Evolutionary conservation across 1,140 invertebrate genomes (phyloP).

Genomic region (Drosophila truncata): DNA sequence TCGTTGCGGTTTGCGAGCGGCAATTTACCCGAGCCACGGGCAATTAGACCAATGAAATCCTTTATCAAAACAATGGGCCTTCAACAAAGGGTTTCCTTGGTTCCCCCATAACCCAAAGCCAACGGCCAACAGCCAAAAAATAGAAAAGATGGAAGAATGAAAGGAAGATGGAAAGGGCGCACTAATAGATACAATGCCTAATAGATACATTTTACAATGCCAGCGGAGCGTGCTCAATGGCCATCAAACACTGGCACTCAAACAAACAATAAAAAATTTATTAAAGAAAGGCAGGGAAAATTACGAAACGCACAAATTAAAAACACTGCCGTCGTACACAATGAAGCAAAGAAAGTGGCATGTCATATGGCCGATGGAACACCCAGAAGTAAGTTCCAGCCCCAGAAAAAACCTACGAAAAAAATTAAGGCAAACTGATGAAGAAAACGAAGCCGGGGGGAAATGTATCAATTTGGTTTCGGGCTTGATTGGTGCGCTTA

Average conservation of each 20-base stretch:
- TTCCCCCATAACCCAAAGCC: neutral
- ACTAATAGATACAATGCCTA: constrained; percentile 70
- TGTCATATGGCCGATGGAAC: constrained; percentile 79
- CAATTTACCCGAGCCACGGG: constrained; percentile 56
- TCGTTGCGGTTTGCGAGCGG: constrained; percentile 74
- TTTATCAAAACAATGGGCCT: constrained; percentile 58
- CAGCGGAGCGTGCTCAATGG: constrained; percentile 69
- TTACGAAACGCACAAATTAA: constrained; percentile 80
- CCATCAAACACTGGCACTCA: constrained; percentile 74
- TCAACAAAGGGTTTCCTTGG: constrained; percentile 60
- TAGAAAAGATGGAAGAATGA: constrained; percentile 26
- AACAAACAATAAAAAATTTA: constrained; percentile 84
- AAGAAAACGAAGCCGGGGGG: constrained; percentile 47
- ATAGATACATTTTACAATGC: constrained; percentile 78
- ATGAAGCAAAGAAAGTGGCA: constrained; percentile 70
- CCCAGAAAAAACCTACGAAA: constrained; percentile 17
- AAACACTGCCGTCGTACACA: constrained; percentile 48
- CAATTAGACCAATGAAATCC: constrained; percentile 61
- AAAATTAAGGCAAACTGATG: constrained; percentile 14
- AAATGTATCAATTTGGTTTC: constrained; percentile 79
- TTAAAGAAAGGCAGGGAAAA: constrained; percentile 77
- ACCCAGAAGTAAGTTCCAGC: constrained; percentile 69
- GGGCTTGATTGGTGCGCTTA: constrained; percentile 72
- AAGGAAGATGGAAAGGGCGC: constrained; percentile 51
- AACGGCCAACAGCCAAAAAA: neutral